Base-by-base conservation (phyloP, 2,888 invertebrate genomes). In the Amphipyra berbera region DNA sequence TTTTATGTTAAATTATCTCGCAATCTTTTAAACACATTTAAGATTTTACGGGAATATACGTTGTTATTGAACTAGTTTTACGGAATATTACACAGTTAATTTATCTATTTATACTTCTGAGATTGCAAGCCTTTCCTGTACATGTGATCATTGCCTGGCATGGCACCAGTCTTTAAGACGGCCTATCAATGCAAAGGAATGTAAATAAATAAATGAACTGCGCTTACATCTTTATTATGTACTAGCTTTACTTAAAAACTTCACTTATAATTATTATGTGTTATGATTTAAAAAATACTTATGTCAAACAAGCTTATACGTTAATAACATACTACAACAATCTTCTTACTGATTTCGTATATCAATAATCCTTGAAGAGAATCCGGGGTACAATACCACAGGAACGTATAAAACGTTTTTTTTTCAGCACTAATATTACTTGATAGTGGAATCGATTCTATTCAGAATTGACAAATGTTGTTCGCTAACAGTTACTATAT, bases 21-120 rank as follows among this genome's bases (percentile, higher is more conserved):
- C 46, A 46, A 46, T 46, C 46, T 30, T 46, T 46, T 46, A 46
- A 46, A 46, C 46, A 30, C 12, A 46, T 46, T 46, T 46, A 27
- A 46, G 46, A 46, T 46, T 46, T 12, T 30, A 46, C 30, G 30
- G 15, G 13, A 30, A 30, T 3, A 46, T 4, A 12, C 37, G 7
- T 37, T 37, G 9, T 37, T 7, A 12, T 37, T 9, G 4, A 37
- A 37, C 37, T 37, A 37, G 37, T 37, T 6, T 37, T 10, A 37
- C 12, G 3, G 10, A 37, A 37, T 37, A 37, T 9, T 37, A 12
- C 37, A 4, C 37, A 37, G 37, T 12, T 12, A 37, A 37, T 37
- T 37, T 37, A 37, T 12, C 10, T 37, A 30, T 37, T 37, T 37
- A 37, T 8, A 12, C 3, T 37, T 6, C 30, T 7, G 1, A 30